These are phyloP conservation scores for Ochropacha duplaris DNA, from an alignment of 2,888 invertebrate genomes.

Conservation along the genomic window DNA sequence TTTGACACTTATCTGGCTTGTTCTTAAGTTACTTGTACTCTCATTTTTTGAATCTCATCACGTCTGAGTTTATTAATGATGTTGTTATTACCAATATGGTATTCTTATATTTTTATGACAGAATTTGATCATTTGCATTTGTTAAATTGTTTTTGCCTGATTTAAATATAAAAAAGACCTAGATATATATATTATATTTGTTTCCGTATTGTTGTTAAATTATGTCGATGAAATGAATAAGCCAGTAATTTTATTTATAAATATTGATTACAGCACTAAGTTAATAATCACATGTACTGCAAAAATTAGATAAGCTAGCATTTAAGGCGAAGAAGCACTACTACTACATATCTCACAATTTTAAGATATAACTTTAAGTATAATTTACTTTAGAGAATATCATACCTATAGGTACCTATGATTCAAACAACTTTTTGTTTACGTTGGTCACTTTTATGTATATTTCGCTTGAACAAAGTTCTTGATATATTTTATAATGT, in stretches of 20 bases:
- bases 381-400: conserved; percentile 31
- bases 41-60: neutral
- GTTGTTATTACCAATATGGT: neutral
- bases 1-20: conserved; percentile 1
- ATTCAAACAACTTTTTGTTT: conserved; percentile 10
- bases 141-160: neutral
- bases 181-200: neutral
- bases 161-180: too few species aligned
- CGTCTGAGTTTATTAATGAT: neutral
- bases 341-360: conserved; percentile 1
- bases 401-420: conserved; percentile 22
- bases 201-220: neutral
- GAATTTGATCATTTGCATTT: neutral
- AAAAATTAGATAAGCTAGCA: neutral
- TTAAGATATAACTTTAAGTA: conserved; percentile 12
- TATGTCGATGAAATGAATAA: neutral
- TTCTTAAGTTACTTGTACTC: too few species aligned
- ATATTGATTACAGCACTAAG: neutral
- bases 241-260: neutral
- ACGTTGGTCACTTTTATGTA: conserved; percentile 32
- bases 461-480: conserved; percentile 76
- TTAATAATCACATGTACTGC: neutral
- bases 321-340: conserved; percentile 1
- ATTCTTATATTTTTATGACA: neutral
- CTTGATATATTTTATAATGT: conserved; percentile 42